A percentile compares a stretch with the other conserved stretches of the same genome.
These are phyloP conservation scores for Trissolcus basalis DNA, from an alignment of 1,140 invertebrate genomes.

Conservation along the genomic window DNA sequence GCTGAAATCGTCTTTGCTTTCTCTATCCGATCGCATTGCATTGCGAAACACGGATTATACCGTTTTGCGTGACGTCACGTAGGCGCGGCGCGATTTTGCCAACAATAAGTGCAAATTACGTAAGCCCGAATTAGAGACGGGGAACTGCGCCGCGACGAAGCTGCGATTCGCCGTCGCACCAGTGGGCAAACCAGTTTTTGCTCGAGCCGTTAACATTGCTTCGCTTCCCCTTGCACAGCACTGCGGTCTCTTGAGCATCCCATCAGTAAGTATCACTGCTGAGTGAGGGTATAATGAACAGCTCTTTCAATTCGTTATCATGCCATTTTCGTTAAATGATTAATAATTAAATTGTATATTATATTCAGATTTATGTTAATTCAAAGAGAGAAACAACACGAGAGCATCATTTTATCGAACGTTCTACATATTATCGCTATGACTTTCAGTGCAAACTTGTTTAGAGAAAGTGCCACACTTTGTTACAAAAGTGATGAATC, in stretches of 20 bases:
- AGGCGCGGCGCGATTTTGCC: slow-evolving; percentile 57
- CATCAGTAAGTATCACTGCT: too few relatives aligned
- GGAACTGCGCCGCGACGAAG: slow-evolving; percentile 20
- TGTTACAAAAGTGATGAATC: slow-evolving; percentile 29
- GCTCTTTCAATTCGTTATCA: too few relatives aligned
- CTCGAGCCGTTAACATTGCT: not conserved
- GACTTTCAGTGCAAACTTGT: slow-evolving; percentile 40
- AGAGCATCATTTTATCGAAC: too few relatives aligned
- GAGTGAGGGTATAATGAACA: too few relatives aligned
- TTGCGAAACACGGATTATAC: slow-evolving; percentile 36
- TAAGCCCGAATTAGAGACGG: slow-evolving; percentile 48
- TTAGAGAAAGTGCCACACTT: slow-evolving; percentile 36
- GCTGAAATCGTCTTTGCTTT: too few relatives aligned
- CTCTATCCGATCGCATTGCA: slow-evolving; percentile 52
- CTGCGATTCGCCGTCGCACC: slow-evolving; percentile 38
- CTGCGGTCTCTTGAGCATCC: too few relatives aligned
- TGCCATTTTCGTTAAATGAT: too few relatives aligned
- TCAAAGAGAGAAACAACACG: too few relatives aligned
- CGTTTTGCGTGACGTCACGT: slow-evolving; percentile 60
- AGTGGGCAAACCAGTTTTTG: slow-evolving; percentile 60
- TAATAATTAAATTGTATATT: too few relatives aligned
- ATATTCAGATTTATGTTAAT: too few relatives aligned
- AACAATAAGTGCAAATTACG: slow-evolving; percentile 57
- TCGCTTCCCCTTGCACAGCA: not conserved
- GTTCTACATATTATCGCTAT: slow-evolving; percentile 21